These are phyloP conservation scores for Triplophysa bombifrons DNA, from an alignment of 2,797 vertebrate species.

Conservation along the genomic window DNA sequence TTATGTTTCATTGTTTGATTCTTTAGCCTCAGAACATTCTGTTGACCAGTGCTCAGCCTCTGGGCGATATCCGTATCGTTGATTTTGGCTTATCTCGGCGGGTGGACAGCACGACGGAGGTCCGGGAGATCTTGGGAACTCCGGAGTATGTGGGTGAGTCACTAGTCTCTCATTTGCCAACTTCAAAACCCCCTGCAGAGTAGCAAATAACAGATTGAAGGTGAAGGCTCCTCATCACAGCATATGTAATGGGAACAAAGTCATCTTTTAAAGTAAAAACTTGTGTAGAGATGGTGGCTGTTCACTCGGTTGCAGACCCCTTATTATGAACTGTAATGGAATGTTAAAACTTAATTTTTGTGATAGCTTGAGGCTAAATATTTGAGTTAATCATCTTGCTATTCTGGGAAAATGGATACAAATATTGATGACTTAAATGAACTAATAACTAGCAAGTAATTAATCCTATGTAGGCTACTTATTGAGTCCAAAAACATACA, in stretches of 20 bases:
- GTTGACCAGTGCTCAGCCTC: conserved; percentile 78
- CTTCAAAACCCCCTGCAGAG: background rate
- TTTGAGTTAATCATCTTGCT: too few species aligned
- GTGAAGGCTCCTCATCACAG: background rate
- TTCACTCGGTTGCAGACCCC: background rate
- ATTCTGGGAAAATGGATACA: too few species aligned
- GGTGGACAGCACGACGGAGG: conserved; percentile 77
- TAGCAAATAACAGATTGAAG: background rate
- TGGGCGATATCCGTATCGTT: conserved; percentile 85
- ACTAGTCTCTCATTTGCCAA: background rate
- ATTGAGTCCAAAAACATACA: background rate
- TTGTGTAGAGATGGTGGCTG: background rate
- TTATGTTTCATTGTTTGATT: conserved; percentile 39
- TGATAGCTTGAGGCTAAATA: too few species aligned
- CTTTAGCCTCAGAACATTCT: conserved; percentile 84
- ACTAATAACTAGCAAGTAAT: too few species aligned
- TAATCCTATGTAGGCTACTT: too few species aligned
- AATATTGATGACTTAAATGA: too few species aligned
- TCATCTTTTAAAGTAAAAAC: background rate
- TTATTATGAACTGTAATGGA: background rate
- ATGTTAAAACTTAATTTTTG: too few species aligned
- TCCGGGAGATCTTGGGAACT: conserved; percentile 84
- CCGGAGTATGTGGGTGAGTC: conserved; percentile 86
- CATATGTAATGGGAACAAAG: background rate
- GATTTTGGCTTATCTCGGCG: conserved; percentile 84